Evolutionary conservation across 2,888 invertebrate genomes (phyloP), one percentile per base, ranked within the genome.

Genomic region (Cancer borealis): DNA sequence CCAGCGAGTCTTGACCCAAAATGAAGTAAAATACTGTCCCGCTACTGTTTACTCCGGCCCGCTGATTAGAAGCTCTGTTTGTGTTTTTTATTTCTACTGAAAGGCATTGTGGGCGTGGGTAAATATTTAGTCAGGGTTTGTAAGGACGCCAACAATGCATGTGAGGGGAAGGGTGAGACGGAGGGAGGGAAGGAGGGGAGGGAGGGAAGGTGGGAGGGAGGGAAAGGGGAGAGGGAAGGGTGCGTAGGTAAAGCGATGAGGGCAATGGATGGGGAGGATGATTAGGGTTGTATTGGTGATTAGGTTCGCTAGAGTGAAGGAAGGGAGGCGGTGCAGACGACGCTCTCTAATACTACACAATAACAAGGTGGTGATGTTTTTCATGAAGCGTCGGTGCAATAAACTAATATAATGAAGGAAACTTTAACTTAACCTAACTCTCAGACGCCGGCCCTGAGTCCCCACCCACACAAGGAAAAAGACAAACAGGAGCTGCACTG

Each of bases 51-150:
- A n/a, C 66, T n/a, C 66, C n/a, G 4, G 4, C 21, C n/a, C 66
- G n/a, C 66, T 66, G 66, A 66, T 66, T 66, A n/a, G 66, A 66
- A n/a, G n/a, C 66, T 66, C n/a, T 66, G 66, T 66, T 66, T 66
- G 66, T 6, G n/a, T 79, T 79, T 30, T 79, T 79, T 79, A 79
- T 79, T 79, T 79, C 26, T 30, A 30, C 30, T 79, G 79, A 79
- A 79, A 14, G 79, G 79, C 30, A 30, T 79, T 79, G 79, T 79
- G 79, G 30, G 79, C 30, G 79, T 30, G 88, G 46, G 46, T 88
- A 14, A 88, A 88, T 88, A 88, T 88, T 88, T 26, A 46, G 88
- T 88, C 88, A 88, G 88, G 88, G 47, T 47, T n/a, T 88, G 88
- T 88, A 47, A 49, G 88, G 46, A n/a, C 8, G 88, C 47, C 46